Evolutionary conservation across 2,113 vertebrate genomes (phyloP).

Genomic region (Ctenomys sociabilis): DNA sequence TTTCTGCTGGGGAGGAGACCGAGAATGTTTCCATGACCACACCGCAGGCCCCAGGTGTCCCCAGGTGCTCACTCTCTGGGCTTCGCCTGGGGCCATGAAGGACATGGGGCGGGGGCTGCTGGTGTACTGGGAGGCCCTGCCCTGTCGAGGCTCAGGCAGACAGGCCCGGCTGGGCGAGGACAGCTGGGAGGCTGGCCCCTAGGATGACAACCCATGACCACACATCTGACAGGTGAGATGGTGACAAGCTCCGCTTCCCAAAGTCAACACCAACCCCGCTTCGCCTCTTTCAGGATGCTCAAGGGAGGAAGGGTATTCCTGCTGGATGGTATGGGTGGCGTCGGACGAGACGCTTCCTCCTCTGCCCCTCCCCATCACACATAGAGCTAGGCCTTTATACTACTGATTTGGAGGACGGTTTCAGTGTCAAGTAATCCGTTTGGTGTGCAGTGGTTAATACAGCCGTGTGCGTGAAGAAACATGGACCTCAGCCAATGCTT

Average conservation of each 20-base stretch:
- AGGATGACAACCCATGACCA: not conserved
- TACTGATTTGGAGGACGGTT: constrained; percentile 90
- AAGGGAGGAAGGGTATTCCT: not conserved
- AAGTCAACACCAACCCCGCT: fast-evolving
- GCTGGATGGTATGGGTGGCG: constrained; percentile 28
- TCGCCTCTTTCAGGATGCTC: not conserved
- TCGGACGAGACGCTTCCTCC: constrained; percentile 21
- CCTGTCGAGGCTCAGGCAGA: not conserved
- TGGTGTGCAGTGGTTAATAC: constrained; percentile 85
- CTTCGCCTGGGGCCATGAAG: not conserved
- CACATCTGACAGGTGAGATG: not conserved
- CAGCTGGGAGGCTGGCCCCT: not conserved
- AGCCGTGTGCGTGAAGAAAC: constrained; percentile 80
- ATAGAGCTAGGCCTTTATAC: constrained; percentile 88
- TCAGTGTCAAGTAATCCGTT: constrained; percentile 82
- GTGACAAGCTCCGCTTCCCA: not conserved
- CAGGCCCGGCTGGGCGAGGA: not conserved
- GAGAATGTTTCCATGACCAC: not conserved
- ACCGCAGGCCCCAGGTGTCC: fast-evolving
- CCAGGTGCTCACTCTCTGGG: not conserved
- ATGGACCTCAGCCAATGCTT: constrained; percentile 85
- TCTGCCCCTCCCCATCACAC: constrained; percentile 58
- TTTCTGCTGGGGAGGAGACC: not conserved
- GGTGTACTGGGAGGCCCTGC: not conserved
- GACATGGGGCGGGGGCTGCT: not conserved